Conservation (phyloP, 2,797 vertebrate genomes). For the Syngnathus acus region DNA sequence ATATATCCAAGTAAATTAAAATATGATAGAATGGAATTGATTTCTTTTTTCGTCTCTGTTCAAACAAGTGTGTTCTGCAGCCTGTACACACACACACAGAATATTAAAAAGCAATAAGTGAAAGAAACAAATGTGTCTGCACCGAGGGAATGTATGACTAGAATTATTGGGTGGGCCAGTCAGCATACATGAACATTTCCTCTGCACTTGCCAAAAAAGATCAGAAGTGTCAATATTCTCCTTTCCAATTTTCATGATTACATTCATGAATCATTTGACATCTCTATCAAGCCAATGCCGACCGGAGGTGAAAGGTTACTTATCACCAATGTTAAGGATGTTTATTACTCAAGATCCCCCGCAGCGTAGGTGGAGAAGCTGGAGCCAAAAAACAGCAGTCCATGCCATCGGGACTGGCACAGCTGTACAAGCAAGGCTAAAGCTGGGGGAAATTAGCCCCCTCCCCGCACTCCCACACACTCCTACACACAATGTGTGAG, state of each 20-base stretch:
- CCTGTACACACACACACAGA: constrained; percentile 43
- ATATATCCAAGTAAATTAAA: not conserved
- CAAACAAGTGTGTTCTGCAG: constrained; percentile 42
- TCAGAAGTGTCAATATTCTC: constrained; percentile 41
- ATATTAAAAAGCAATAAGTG: constrained; percentile 41
- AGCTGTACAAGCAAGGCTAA: constrained; percentile 67
- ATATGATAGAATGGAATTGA: not conserved
- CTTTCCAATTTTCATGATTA: constrained; percentile 42
- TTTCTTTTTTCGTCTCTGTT: not conserved
- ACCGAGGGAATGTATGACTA: constrained; percentile 47
- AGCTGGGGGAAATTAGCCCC: constrained; percentile 41
- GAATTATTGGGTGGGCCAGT: constrained; percentile 52
- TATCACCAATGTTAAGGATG: constrained; percentile 54
- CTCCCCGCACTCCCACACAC: not conserved
- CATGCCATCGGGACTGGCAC: constrained; percentile 54
- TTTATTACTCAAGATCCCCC: constrained; percentile 46
- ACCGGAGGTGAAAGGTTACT: constrained; percentile 22
- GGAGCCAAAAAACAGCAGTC: constrained; percentile 41
- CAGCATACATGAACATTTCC: constrained; percentile 29
- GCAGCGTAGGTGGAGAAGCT: constrained; percentile 44
- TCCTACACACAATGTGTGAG: constrained; percentile 36
- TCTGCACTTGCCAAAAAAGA: constrained; percentile 22
- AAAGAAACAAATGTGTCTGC: constrained; percentile 23
- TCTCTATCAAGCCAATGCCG: constrained; percentile 20
- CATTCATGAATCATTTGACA: constrained; percentile 45